phyloP scores from a whole-genome alignment of 2,113 vertebrate genomes.

The Nothobranchius kuhntae region DNA sequence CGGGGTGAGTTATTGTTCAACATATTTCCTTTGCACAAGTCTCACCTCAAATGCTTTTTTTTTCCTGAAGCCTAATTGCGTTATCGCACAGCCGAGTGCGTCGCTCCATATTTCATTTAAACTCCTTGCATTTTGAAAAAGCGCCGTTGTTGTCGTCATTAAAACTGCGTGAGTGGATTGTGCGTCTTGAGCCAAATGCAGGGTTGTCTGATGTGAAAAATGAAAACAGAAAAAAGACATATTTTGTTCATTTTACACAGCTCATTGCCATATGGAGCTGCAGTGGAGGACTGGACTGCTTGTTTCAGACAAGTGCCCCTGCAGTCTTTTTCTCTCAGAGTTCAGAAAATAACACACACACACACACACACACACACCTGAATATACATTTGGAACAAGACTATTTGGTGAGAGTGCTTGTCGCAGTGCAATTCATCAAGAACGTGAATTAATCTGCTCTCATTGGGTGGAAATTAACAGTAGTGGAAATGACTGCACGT shows the following conservation, averaged over 20 bases:
- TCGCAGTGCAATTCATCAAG: constrained; percentile 58
- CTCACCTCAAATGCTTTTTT: constrained; percentile 5
- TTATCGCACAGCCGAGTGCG: constrained; percentile 22
- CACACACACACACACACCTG: constrained; percentile 5
- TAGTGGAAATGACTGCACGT: constrained; percentile 53
- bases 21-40: constrained; percentile 22
- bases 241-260: constrained; percentile 56
- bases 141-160: constrained; percentile 17
- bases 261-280: constrained; percentile 68
- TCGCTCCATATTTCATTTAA: constrained; percentile 19
- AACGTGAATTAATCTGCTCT: constrained; percentile 61
- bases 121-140: constrained; percentile 17
- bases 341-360: constrained; percentile 44
- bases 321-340: constrained; percentile 28
- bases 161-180: constrained; percentile 36
- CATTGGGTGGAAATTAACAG: constrained; percentile 66
- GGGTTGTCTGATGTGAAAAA: constrained; percentile 40
- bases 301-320: constrained; percentile 64
- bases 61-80: not conserved
- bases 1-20: constrained; percentile 11
- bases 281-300: constrained; percentile 62
- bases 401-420: constrained; percentile 34
- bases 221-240: constrained; percentile 31
- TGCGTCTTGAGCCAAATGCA: constrained; percentile 41
- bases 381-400: constrained; percentile 38